A percentile compares a stretch with the other conserved stretches of the same genome.
These are phyloP conservation scores for Rhyacophila evoluta DNA, from an alignment of 2,888 invertebrate genomes.

Conservation along the genomic window DNA sequence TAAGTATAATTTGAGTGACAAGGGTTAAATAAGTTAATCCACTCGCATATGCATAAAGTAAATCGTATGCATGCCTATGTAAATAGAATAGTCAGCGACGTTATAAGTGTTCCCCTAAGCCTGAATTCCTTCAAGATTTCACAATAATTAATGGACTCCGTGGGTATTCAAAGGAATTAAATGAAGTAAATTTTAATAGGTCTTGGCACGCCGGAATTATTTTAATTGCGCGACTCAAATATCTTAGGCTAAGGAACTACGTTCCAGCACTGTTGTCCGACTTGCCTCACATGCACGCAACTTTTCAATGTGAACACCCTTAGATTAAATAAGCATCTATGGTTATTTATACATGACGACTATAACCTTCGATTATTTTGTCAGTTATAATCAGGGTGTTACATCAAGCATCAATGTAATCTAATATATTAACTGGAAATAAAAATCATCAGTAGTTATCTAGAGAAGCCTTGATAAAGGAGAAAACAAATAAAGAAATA, in stretches of 20 bases:
- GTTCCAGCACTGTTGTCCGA: neutral
- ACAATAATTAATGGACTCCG: conserved; percentile 43
- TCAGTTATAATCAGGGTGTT: too few relatives aligned
- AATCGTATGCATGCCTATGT: conserved; percentile 31
- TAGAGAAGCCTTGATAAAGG: too few relatives aligned
- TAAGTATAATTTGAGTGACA: too few relatives aligned
- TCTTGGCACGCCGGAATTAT: conserved; percentile 66
- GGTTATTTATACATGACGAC: neutral
- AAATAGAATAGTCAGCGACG: neutral
- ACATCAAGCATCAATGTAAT: too few relatives aligned
- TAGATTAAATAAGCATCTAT: neutral
- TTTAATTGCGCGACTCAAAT: conserved; percentile 60
- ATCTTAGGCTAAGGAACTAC: neutral
- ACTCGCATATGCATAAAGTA: conserved; percentile 6
- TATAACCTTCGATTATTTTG: too few relatives aligned
- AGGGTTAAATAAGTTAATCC: neutral
- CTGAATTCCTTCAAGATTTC: conserved; percentile 35
- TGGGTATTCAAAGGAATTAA: conserved; percentile 44
- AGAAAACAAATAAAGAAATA: too few relatives aligned
- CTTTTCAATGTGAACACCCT: neutral
- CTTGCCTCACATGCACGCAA: neutral
- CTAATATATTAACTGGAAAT: too few relatives aligned
- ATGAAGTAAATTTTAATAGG: conserved; percentile 63
- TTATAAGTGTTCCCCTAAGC: conserved; percentile 25
- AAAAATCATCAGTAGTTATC: too few relatives aligned